A percentile compares a stretch with the other conserved stretches of the same genome.
phyloP scores from a whole-genome alignment of 1,140 invertebrate species.

The Bilobella aurantiaca region DNA sequence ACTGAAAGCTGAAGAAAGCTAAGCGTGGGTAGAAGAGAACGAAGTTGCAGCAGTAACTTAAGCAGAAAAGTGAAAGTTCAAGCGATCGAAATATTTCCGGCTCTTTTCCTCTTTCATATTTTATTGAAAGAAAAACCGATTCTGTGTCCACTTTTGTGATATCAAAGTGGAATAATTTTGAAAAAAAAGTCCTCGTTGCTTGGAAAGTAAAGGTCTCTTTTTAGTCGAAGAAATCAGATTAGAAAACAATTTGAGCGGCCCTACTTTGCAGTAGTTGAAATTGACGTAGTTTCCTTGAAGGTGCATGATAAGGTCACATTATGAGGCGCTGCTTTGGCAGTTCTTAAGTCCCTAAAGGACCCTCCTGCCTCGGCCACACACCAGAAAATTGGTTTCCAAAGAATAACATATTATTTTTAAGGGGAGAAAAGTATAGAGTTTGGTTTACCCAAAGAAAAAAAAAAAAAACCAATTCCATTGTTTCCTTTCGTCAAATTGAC shows the following conservation, averaged over 20 bases:
- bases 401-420: constrained; percentile 1
- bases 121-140: too few relatives aligned
- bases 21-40: too few relatives aligned
- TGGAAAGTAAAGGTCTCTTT: too few relatives aligned
- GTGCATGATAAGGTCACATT: constrained; percentile 28
- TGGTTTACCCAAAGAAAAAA: too few relatives aligned
- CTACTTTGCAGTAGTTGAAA: not conserved
- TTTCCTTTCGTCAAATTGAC: constrained; percentile 23
- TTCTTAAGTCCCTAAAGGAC: not conserved
- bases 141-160: too few relatives aligned
- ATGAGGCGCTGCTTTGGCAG: constrained; percentile 13
- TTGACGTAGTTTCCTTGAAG: not conserved
- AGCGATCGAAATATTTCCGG: too few relatives aligned
- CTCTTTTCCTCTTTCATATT: too few relatives aligned
- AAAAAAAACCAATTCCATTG: not conserved
- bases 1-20: too few relatives aligned
- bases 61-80: too few relatives aligned
- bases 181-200: too few relatives aligned
- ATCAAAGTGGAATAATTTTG: too few relatives aligned
- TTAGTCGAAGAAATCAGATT: not conserved
- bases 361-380: constrained; percentile 18
- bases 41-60: too few relatives aligned
- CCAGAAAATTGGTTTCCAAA: constrained; percentile 24
- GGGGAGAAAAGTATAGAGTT: not conserved
- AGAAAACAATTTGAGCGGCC: constrained; percentile 6